Base-by-base conservation (phyloP, 2,888 invertebrate genomes). In the Noctuana brunneofusca region DNA sequence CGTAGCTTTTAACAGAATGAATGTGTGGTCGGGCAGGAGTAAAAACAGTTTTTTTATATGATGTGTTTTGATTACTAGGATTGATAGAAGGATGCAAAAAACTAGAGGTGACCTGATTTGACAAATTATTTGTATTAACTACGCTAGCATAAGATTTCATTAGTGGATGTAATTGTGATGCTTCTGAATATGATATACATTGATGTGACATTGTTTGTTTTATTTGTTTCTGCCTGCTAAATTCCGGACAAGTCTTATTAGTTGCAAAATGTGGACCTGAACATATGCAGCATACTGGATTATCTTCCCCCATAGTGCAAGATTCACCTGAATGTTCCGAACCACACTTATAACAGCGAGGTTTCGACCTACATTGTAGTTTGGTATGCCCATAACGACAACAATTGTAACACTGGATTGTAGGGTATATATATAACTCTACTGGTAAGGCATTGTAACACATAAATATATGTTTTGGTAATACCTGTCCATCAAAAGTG, bases 171-270 rank as follows among this genome's bases (percentile, higher is more conserved):
- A 43, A 18, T 43, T 43, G 16, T 18, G 9, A 8, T 18, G 43
- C 43, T 11, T 43, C 43, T 43, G 9, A 43, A 43, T 43, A 43
- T 16, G 43, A 43, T 9, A 43, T 43, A 43, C 43, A 43, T 43
- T 43, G 43, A 1, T 43, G 43, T 9, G 43, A 16, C 43, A 43
- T 43, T 3, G 43, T 43, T 9, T 43, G 43, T 43, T 43, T 43
- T 18, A 43, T 43, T 43, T 11, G 43, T 18, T 43, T 43, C 9
- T 43, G 43, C 43, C 43, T 43, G 2, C 2, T 11, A 18, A 43
- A 43, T 18, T 41, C 41, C 8, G 41, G 41, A 41, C 41, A 41
- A 41, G 2, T 8, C 12, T 8, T 41, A 16, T 41, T 41, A 41
- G 6, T 41, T 16, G 41, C 41, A 41, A 16, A 41, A 16, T 41